A percentile compares a stretch with the other conserved stretches of the same genome.
These are phyloP conservation scores for Apodemia duryi DNA, from an alignment of 2,888 invertebrate species.

Conservation along the genomic window DNA sequence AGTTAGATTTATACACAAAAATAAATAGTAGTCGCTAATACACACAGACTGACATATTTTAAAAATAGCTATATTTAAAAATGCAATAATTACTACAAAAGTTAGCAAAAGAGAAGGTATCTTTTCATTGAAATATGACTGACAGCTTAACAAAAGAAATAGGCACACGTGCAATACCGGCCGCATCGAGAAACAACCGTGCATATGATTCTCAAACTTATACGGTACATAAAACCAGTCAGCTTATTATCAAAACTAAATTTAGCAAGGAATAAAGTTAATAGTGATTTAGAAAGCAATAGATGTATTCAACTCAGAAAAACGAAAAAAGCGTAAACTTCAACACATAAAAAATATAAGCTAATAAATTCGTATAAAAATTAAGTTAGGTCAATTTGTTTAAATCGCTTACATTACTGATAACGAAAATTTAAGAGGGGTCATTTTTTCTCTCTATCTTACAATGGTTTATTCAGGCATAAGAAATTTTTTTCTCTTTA, in stretches of 20 bases:
- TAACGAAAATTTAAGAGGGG: background rate
- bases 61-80: background rate
- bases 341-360: background rate
- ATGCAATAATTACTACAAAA: background rate
- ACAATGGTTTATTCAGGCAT: background rate
- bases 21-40: background rate
- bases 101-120: background rate
- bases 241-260: background rate
- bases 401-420: background rate
- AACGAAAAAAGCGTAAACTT: background rate
- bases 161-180: background rate
- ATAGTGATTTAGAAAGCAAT: background rate
- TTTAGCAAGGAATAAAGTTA: background rate
- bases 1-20: background rate
- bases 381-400: background rate
- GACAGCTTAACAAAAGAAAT: background rate
- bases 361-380: background rate
- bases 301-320: background rate
- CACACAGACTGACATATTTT: background rate
- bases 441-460: background rate
- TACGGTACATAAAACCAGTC: background rate
- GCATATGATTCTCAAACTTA: background rate
- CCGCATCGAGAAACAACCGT: background rate
- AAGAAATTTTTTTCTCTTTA: background rate
- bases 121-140: background rate